Conservation (phyloP, 2,888 invertebrate genomes). For the Rhamphomyia laevipes region DNA sequence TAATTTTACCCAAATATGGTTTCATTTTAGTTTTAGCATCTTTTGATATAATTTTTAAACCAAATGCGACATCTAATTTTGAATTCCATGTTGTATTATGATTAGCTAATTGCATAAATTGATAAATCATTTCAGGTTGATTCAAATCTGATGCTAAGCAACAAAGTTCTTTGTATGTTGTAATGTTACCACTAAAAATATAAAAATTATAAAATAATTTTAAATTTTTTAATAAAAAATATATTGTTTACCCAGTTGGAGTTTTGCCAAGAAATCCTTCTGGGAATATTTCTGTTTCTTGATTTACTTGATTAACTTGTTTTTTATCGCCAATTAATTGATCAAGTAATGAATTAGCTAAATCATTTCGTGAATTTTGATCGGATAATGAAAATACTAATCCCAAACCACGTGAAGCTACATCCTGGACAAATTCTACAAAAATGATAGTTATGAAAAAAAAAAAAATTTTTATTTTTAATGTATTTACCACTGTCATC, state of each 20-base stretch:
- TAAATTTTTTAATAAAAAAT: neutral
- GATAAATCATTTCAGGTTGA: slow-evolving; percentile 89
- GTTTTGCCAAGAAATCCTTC: slow-evolving; percentile 77
- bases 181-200: slow-evolving; percentile 61
- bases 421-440: slow-evolving; percentile 84
- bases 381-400: slow-evolving; percentile 75
- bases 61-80: slow-evolving; percentile 82
- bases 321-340: slow-evolving; percentile 72
- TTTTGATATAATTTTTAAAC: slow-evolving; percentile 75
- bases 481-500: slow-evolving; percentile 72
- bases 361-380: slow-evolving; percentile 52
- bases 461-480: neutral
- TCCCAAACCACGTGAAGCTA: slow-evolving; percentile 82
- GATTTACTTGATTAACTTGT: slow-evolving; percentile 59
- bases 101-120: slow-evolving; percentile 92
- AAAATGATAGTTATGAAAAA: slow-evolving; percentile 3
- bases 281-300: slow-evolving; percentile 77
- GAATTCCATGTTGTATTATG: slow-evolving; percentile 93
- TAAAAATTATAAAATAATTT: neutral
- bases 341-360: slow-evolving; percentile 68
- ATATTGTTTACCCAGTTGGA: slow-evolving; percentile 61
- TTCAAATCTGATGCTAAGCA: slow-evolving; percentile 87
- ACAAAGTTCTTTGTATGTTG: slow-evolving; percentile 91
- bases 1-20: slow-evolving; percentile 69
- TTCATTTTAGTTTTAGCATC: slow-evolving; percentile 74